Evolutionary conservation across 2,113 vertebrate species (phyloP).

Genomic region (Stigmatopora nigra): DNA sequence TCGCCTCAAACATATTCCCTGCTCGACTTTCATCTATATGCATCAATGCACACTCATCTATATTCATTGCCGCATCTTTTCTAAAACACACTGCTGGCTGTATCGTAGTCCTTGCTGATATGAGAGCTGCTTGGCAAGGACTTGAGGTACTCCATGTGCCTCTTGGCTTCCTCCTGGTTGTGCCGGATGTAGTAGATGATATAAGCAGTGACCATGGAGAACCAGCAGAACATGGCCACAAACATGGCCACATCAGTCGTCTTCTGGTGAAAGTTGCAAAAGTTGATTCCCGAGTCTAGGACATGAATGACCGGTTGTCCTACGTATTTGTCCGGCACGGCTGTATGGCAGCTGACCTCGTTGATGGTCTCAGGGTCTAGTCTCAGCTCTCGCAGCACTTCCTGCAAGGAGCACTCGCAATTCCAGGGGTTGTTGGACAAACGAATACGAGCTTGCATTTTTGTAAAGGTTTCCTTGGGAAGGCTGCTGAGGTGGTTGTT

Average conservation of each 20-base stretch:
- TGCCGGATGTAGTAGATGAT: slow-evolving; percentile 80
- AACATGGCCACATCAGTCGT: slow-evolving; percentile 81
- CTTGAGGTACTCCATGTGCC: slow-evolving; percentile 76
- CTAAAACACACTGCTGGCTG: slow-evolving; percentile 58
- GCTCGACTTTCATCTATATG: slow-evolving; percentile 21
- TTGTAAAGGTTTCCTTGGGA: slow-evolving; percentile 76
- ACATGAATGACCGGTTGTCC: slow-evolving; percentile 79
- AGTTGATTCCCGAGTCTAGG: slow-evolving; percentile 76
- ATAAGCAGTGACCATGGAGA: slow-evolving; percentile 79
- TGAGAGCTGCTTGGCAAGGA: slow-evolving; percentile 68
- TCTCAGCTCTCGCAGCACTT: slow-evolving; percentile 73
- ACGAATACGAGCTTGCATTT: slow-evolving; percentile 73
- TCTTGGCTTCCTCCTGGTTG: slow-evolving; percentile 77
- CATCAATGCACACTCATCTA: neutral
- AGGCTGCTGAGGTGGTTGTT: slow-evolving; percentile 78
- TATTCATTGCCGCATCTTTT: slow-evolving; percentile 12
- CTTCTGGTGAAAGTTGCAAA: slow-evolving; percentile 77
- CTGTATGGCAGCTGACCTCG: slow-evolving; percentile 77
- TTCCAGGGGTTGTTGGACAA: slow-evolving; percentile 85
- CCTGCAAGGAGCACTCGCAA: slow-evolving; percentile 81
- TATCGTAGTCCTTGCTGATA: slow-evolving; percentile 63
- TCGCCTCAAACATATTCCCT: slow-evolving; percentile 7
- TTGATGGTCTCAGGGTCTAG: slow-evolving; percentile 76
- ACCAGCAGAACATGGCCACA: slow-evolving; percentile 86
- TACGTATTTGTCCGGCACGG: slow-evolving; percentile 70